phyloP scores from a whole-genome alignment of 2,797 vertebrate species.

The Valencia hispanica region DNA sequence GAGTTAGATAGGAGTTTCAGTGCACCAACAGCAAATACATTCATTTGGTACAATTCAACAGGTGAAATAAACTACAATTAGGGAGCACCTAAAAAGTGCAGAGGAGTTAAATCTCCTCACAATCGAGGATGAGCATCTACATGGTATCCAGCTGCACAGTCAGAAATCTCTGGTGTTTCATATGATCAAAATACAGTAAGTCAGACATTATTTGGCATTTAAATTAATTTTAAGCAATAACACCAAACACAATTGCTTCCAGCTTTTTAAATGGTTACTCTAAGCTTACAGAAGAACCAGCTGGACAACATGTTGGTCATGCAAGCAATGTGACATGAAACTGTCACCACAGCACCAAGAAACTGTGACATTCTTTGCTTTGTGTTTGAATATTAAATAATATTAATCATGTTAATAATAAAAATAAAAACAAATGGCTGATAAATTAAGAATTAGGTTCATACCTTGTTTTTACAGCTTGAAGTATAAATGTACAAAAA shows the following conservation, averaged over 20 bases:
- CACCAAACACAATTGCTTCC: background rate
- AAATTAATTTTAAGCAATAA: background rate
- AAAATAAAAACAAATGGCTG: background rate
- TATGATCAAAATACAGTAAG: background rate
- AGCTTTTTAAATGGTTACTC: background rate
- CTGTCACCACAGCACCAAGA: slow-evolving; percentile 1
- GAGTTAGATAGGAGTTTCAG: slow-evolving; percentile 22
- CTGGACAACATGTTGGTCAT: background rate
- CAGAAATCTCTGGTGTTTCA: background rate
- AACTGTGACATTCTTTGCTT: slow-evolving; percentile 5
- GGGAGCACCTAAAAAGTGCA: slow-evolving; percentile 17
- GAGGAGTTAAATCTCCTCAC: background rate
- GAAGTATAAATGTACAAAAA: slow-evolving; percentile 4
- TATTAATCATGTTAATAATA: background rate
- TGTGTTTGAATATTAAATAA: background rate
- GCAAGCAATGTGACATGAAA: background rate
- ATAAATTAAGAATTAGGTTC: slow-evolving; percentile 1
- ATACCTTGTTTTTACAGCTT: background rate
- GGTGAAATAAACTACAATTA: slow-evolving; percentile 26
- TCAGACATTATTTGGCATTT: background rate
- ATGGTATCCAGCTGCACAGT: background rate
- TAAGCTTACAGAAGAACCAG: background rate
- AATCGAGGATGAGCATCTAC: background rate
- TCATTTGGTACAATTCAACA: slow-evolving; percentile 41
- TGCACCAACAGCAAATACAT: slow-evolving; percentile 58